Base-by-base conservation (phyloP, 2,888 invertebrate genomes). In the Hipparchia semele region DNA sequence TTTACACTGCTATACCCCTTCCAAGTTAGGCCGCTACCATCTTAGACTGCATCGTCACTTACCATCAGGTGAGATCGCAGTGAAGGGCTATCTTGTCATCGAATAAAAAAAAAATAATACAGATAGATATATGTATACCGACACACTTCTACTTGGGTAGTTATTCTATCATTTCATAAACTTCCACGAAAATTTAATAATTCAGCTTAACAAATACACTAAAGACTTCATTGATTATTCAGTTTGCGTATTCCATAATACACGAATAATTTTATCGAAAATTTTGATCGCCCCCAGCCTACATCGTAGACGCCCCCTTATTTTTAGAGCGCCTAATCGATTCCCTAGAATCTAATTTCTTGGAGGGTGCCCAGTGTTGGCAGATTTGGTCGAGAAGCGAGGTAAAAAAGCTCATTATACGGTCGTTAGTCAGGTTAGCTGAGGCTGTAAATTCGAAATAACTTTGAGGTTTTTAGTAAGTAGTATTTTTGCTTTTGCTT, bases 341-440 rank as follows among this genome's bases (percentile, higher is more conserved):
- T 73, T 69, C 80, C 80, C 76, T 79, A 78, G 76, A 79, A 78
- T 79, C 78, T 77, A 77, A 68, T 75, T 75, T 75, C 65, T 72
- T 71, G 60, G 70, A 72, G 70, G 72, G 73, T 62, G 71, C 71
- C 64, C 62, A 54, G 54, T 65, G 71, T 49, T 49, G 59, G 23
- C 2, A 23, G 13, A 51, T 10, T 64, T 23, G 23, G 6, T 39
- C 13, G 8, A 3, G 58, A 2, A 58, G 8, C 58, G 62, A 62
- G 46, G 62, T 13, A 62, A 62, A 46, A 82, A 81, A 79, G 74
- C 79, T 81, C 80, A 83, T 84, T 81, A 82, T 79, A 80, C 74
- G 79, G 76, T 71, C 78, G 82, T 84, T 81, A 82, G 71, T 69
- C 72, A 66, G 73, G 74, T 79, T 80, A 70, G 64, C 74, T 73